phyloP scores from a whole-genome alignment of 2,888 invertebrate genomes.

The Arctia plantaginis region DNA sequence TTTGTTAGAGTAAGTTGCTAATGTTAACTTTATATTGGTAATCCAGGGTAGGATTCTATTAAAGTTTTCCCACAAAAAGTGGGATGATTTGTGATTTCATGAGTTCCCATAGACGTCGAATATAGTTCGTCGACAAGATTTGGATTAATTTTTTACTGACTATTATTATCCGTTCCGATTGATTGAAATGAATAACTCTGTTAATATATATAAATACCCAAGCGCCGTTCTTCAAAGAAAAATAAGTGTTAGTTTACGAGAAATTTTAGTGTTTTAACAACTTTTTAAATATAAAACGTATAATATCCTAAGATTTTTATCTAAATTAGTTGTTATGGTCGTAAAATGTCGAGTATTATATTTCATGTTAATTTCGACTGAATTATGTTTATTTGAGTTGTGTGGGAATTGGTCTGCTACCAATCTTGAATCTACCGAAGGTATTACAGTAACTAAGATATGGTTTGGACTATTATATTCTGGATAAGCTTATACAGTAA shows the following conservation, averaged over 20 bases:
- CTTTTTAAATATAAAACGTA: slow-evolving; percentile 1
- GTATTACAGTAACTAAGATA: too few species aligned
- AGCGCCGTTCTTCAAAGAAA: slow-evolving; percentile 44
- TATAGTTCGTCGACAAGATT: slow-evolving; percentile 63
- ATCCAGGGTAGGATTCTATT: slow-evolving; percentile 69
- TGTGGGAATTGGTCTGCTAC: slow-evolving; percentile 11
- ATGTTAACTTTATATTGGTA: slow-evolving; percentile 50
- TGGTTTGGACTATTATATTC: not conserved
- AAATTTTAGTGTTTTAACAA: slow-evolving; percentile 4
- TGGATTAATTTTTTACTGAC: slow-evolving; percentile 79
- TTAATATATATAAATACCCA: slow-evolving; percentile 34
- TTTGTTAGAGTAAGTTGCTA: not conserved
- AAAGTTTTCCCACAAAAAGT: slow-evolving; percentile 69
- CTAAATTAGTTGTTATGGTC: slow-evolving; percentile 20
- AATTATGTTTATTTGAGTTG: slow-evolving; percentile 7
- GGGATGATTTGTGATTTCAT: slow-evolving; percentile 72
- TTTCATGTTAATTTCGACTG: slow-evolving; percentile 16
- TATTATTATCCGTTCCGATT: slow-evolving; percentile 69
- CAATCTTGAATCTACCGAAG: not conserved
- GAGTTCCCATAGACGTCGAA: slow-evolving; percentile 74
- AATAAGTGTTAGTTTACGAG: slow-evolving; percentile 7
- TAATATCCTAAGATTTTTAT: slow-evolving; percentile 16
- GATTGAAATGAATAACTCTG: slow-evolving; percentile 60
- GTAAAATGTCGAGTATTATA: slow-evolving; percentile 12
- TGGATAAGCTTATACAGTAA: not conserved